A percentile compares a stretch with the other conserved stretches of the same genome.
These are phyloP conservation scores for Homarus gammarus DNA, from an alignment of 2,888 invertebrate species.

Conservation along the genomic window DNA sequence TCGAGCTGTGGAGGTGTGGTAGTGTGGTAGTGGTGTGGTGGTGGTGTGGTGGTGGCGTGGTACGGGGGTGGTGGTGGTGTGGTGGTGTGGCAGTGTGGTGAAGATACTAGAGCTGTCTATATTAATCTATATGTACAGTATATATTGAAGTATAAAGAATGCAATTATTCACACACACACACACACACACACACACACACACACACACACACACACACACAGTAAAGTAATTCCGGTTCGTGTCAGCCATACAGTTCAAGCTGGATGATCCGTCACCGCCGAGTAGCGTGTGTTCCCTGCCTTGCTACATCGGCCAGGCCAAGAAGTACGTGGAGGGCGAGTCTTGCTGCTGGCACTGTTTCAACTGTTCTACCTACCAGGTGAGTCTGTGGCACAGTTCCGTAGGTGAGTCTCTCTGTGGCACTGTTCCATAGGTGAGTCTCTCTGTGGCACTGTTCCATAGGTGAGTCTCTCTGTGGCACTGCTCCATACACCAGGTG, in stretches of 20 bases:
- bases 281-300: slow-evolving; percentile 93
- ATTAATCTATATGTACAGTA: neutral
- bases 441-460: neutral
- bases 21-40: neutral
- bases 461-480: neutral
- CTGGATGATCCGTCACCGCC: slow-evolving; percentile 88
- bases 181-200: neutral
- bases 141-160: no score
- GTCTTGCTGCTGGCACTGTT: slow-evolving; percentile 96
- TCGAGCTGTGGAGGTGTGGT: neutral
- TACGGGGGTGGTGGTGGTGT: no score
- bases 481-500: neutral
- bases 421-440: neutral
- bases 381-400: slow-evolving; percentile 80
- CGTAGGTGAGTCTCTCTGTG: neutral
- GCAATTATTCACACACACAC: neutral
- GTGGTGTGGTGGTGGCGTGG: no score
- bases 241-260: slow-evolving; percentile 91
- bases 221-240: neutral
- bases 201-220: neutral
- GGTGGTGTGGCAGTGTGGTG: neutral
- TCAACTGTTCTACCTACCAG: slow-evolving; percentile 93
- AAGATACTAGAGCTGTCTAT: neutral
- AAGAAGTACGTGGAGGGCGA: slow-evolving; percentile 94
- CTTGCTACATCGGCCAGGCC: slow-evolving; percentile 92